Base-by-base conservation (phyloP, 2,888 invertebrate species). In the Nymphalis urticae region DNA sequence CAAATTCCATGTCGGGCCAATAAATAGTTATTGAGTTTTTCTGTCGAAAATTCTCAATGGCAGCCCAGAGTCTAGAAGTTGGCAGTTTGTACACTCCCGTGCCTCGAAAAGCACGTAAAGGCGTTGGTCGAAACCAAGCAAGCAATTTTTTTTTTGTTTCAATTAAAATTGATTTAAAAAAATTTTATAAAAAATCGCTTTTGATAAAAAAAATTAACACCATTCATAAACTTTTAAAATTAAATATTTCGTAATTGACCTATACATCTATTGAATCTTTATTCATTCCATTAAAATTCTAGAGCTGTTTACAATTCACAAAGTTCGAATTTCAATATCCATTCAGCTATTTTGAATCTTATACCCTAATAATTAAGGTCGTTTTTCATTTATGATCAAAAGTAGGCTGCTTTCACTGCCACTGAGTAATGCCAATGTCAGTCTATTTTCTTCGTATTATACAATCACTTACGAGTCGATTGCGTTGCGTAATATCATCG, bases 391-490 rank as follows among this genome's bases (percentile, higher is more conserved):
- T 63, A 72, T 48, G 5, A 42, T 32, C 8, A 73, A 74, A 63
- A 74, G 69, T 76, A 79, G 76, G 78, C 75, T 83, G 89, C 89
- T 90, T 90, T 90, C 90, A 87, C 90, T 86, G 80, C 81, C 47
- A 68, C 67, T 51, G 59, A 68, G 85, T 86, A 88, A 84, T 89
- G 85, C 85, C 90, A 91, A 90, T 91, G 90, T 90, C 90, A 91
- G 85, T 62, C 83, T 84, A 86, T 90, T 89, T 89, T 89, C 87
- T 88, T 83, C 80, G 77, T 72, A 79, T 87, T 85, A 85, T 80
- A 83, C 82, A 87, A 88, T 80, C 79, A 72, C 80, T 81, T 85
- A 78, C 78, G 79, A 58, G 10, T 19, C 79, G 75, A 78, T 85
- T 84, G 79, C 80, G 79, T 80, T 84, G 84, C 74, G 79, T 77